Evolutionary conservation across 2,888 invertebrate species (phyloP), one percentile per base, ranked within the genome.

Genomic region (Epiblema foenella): DNA sequence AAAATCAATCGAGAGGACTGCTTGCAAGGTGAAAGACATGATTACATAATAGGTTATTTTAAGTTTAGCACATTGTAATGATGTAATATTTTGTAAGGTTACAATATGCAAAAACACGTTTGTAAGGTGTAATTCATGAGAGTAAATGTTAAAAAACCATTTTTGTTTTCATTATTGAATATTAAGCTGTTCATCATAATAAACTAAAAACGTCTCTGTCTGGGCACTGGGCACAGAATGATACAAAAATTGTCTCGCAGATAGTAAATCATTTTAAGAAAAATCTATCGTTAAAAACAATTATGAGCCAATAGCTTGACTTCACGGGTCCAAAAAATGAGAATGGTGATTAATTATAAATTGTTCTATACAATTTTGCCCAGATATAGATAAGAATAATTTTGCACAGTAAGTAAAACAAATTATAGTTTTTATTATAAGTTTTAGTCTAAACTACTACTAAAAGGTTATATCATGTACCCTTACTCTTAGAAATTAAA

Each of bases 21-120:
- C 90, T 93, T 90, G 92, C 89, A 88, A 90, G 88, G 85, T 86
- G 85, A 87, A 88, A 87, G 88, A 91, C 87, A 86, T 88, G 86
- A 89, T 87, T 86, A 87, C 85, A 86, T 87, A 88, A 88, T 91
- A 91, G 88, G 84, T 88, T 89, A 89, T 83, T 86, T 89, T 93
- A 92, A 93, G 91, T 92, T 91, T 91, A 93, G 91, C 92, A 92
- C 92, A 91, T 91, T 91, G 87, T 90, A 91, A 89, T 89, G 78
- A 86, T 89, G 86, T 89, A 79, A 84, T 89, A 88, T 85, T 90
- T 89, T 91, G 83, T 93, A 93, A 93, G 93, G 86, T 91, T 89
- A 91, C 89, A 88, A 89, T 90, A 93, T 90, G 90, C 91, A 85
- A 85, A 86, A 85, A 91, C 89, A 90, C 89, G 89, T 92, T 90